Conservation (phyloP, 1,140 invertebrate species). For the Anadara kagoshimensis region DNA sequence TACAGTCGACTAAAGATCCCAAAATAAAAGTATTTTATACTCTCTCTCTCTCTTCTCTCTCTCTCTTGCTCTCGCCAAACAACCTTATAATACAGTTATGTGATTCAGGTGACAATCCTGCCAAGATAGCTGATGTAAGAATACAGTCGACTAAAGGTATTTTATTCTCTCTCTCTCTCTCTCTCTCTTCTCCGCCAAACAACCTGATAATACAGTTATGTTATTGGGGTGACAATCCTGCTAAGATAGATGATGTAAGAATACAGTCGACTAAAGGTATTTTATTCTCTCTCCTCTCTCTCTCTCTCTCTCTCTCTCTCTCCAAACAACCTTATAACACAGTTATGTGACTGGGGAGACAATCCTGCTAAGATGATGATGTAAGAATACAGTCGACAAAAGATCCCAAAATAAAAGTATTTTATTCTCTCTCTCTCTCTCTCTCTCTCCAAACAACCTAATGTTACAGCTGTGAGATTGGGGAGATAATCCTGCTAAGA, state of each 20-base stretch:
- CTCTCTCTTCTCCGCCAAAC: too few relatives aligned
- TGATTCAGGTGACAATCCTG: conserved; percentile 65
- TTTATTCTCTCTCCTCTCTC: too few relatives aligned
- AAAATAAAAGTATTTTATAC: conserved; percentile 73
- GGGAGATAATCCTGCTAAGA: too few relatives aligned
- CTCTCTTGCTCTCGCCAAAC: too few relatives aligned
- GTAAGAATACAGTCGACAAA: conserved; percentile 65
- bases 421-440: too few relatives aligned
- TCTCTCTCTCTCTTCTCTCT: too few relatives aligned
- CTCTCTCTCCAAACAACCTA: too few relatives aligned
- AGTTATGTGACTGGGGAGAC: conserved; percentile 65
- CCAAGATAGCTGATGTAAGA: conserved; percentile 58
- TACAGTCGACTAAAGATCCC: conserved; percentile 64
- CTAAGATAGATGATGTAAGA: conserved; percentile 58
- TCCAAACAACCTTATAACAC: conserved; percentile 50
- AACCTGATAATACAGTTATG: conserved; percentile 64
- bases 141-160: too few relatives aligned
- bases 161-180: too few relatives aligned
- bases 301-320: too few relatives aligned
- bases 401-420: conserved; percentile 69
- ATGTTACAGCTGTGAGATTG: too few relatives aligned
- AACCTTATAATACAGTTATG: conserved; percentile 65
- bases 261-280: conserved; percentile 69
- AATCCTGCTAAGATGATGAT: conserved; percentile 61
- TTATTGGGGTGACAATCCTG: conserved; percentile 65